A percentile compares a stretch with the other conserved stretches of the same genome.
Conservation (phyloP, 2,113 vertebrate genomes). For the Lycaon pictus region DNA sequence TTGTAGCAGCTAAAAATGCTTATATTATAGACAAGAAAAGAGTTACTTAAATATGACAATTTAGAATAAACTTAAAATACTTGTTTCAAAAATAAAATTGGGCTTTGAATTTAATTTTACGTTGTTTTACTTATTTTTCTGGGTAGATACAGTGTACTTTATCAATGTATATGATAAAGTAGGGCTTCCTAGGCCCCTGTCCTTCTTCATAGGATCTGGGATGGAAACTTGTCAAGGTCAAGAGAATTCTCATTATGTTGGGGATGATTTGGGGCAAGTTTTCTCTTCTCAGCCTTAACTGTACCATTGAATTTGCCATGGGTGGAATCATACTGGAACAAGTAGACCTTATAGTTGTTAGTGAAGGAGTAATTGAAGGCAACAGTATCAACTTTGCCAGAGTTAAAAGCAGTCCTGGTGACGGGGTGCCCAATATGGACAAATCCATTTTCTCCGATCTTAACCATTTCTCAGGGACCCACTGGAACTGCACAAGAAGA, state of each 20-base stretch:
- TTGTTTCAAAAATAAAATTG: constrained; percentile 8
- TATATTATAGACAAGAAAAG: background rate
- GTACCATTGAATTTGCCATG: background rate
- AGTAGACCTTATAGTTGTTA: background rate
- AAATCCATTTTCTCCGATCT: background rate
- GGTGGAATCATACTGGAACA: background rate
- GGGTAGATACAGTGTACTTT: background rate
- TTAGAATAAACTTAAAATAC: constrained; percentile 28
- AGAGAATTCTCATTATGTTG: background rate
- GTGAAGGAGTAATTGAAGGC: background rate
- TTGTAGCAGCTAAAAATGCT: constrained; percentile 2
- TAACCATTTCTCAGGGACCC: no score
- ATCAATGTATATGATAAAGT: background rate
- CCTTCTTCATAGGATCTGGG: background rate
- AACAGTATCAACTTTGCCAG: background rate
- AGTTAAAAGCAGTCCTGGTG: background rate
- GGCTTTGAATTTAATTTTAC: background rate
- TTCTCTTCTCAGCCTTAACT: background rate
- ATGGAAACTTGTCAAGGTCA: background rate
- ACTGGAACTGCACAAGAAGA: background rate
- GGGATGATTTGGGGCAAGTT: background rate
- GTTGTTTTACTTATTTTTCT: background rate
- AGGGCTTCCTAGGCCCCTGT: background rate
- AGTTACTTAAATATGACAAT: constrained; percentile 45
- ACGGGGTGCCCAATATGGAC: background rate